Evolutionary conservation across 2,888 invertebrate genomes (phyloP).

Genomic region (Teleiodes luculella): DNA sequence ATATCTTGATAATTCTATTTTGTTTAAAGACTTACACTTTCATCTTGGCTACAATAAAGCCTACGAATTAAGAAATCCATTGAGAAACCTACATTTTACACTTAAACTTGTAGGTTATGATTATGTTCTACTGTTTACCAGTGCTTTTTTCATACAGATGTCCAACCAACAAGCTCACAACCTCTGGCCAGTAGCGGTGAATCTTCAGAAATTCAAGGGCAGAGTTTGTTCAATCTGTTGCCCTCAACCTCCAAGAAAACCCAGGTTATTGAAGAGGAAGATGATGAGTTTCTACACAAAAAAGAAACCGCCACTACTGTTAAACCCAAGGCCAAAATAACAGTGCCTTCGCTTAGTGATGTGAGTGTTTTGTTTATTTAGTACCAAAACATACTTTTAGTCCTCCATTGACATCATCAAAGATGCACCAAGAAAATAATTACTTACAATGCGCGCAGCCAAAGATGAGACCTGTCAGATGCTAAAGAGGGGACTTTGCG

Average conservation of each 20-base stretch:
- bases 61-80: too few relatives aligned
- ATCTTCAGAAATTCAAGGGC: slow-evolving; percentile 21
- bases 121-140: background rate
- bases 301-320: slow-evolving; percentile 58
- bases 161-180: background rate
- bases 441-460: too few relatives aligned
- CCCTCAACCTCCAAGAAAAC: slow-evolving; percentile 70
- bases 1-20: too few relatives aligned
- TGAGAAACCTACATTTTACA: background rate
- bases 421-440: background rate
- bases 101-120: background rate
- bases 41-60: too few relatives aligned
- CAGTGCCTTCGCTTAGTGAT: slow-evolving; percentile 83
- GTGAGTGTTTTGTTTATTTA: slow-evolving; percentile 48
- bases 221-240: slow-evolving; percentile 56
- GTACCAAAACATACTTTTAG: too few relatives aligned
- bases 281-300: slow-evolving; percentile 81
- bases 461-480: too few relatives aligned
- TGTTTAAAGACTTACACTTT: too few relatives aligned
- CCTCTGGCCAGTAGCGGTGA: background rate
- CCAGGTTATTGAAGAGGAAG: slow-evolving; percentile 68
- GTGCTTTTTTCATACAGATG: background rate
- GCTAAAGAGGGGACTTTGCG: too few relatives aligned
- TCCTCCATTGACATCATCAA: too few relatives aligned
- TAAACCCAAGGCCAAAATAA: slow-evolving; percentile 80